Percentiles rank a stretch among this genome's conserved stretches.
phyloP scores from a whole-genome alignment of 2,888 invertebrate genomes.

The Drosophila subsilvestris region DNA sequence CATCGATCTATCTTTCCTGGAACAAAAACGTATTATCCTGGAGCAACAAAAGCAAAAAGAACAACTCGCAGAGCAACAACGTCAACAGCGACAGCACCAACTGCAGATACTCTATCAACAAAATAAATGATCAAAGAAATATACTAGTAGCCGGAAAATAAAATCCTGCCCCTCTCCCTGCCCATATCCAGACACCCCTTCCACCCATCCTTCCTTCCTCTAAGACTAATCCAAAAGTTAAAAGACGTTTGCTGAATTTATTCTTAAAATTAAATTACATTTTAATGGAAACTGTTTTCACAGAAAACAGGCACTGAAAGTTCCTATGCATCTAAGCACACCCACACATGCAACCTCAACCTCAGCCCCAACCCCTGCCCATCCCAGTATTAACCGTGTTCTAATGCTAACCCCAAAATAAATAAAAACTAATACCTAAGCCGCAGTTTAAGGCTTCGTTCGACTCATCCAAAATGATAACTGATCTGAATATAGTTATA shows the following conservation, averaged over 20 bases:
- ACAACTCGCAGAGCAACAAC: constrained; percentile 83
- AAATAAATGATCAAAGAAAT: constrained; percentile 65
- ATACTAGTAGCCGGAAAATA: constrained; percentile 35
- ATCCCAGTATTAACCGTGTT: constrained; percentile 21
- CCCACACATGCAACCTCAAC: constrained; percentile 19
- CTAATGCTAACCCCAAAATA: not conserved
- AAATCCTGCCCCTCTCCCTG: constrained; percentile 15
- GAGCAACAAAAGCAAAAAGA: constrained; percentile 86
- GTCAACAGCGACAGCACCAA: constrained; percentile 80
- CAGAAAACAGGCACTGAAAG: constrained; percentile 55
- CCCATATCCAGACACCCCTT: not conserved
- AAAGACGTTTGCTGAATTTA: constrained; percentile 68
- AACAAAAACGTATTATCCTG: constrained; percentile 88
- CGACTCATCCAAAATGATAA: constrained; percentile 45
- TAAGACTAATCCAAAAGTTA: constrained; percentile 51
- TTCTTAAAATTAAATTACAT: constrained; percentile 28
- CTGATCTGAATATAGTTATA: constrained; percentile 20
- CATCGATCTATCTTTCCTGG: constrained; percentile 93
- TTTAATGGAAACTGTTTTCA: constrained; percentile 48
- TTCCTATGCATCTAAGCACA: constrained; percentile 47
- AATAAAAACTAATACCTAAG: constrained; percentile 21
- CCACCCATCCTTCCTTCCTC: constrained; percentile 36
- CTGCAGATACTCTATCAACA: constrained; percentile 84
- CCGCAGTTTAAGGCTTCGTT: constrained; percentile 42
- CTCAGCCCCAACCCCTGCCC: constrained; percentile 24